Percentiles rank a stretch among this genome's conserved stretches.
phyloP scores from a whole-genome alignment of 2,888 invertebrate species.

The Drosophila gaucha region DNA sequence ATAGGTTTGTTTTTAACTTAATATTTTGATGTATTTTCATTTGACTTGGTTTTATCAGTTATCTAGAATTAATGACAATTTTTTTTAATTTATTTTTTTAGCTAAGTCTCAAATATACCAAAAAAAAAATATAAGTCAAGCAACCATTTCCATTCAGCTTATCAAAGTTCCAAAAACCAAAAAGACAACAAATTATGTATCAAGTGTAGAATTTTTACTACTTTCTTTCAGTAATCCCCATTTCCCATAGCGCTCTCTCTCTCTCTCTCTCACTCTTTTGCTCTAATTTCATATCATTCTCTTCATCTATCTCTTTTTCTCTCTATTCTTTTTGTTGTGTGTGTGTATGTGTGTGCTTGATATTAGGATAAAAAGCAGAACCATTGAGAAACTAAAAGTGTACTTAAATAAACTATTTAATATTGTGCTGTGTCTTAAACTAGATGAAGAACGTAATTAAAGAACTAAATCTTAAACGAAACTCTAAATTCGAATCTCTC shows the following conservation, averaged over 20 bases:
- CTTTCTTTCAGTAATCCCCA: too few species aligned
- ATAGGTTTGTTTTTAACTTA: constrained; percentile 12
- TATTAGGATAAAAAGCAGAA: constrained; percentile 24
- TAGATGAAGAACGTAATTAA: constrained; percentile 7
- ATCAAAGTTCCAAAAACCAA: not conserved
- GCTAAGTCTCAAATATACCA: not conserved
- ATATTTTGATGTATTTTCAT: not conserved
- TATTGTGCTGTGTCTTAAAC: constrained; percentile 65
- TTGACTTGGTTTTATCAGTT: too few species aligned
- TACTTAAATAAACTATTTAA: constrained; percentile 67
- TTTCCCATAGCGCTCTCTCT: too few species aligned
- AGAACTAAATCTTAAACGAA: constrained; percentile 12
- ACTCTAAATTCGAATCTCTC: not conserved
- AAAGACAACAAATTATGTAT: not conserved
- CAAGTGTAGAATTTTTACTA: not conserved
- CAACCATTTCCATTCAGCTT: too few species aligned
- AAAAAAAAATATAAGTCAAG: not conserved
- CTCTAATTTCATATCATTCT: not conserved
- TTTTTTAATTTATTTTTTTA: not conserved
- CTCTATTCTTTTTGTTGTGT: not conserved
- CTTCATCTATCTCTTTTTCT: not conserved
- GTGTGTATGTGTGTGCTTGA: constrained; percentile 16
- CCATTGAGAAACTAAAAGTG: constrained; percentile 62
- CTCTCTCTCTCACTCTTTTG: not conserved
- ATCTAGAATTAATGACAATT: too few species aligned